Evolutionary conservation across 2,113 vertebrate species (phyloP), one percentile per base, ranked within the genome.

Genomic region (Dicerorhinus sumatrensis): DNA sequence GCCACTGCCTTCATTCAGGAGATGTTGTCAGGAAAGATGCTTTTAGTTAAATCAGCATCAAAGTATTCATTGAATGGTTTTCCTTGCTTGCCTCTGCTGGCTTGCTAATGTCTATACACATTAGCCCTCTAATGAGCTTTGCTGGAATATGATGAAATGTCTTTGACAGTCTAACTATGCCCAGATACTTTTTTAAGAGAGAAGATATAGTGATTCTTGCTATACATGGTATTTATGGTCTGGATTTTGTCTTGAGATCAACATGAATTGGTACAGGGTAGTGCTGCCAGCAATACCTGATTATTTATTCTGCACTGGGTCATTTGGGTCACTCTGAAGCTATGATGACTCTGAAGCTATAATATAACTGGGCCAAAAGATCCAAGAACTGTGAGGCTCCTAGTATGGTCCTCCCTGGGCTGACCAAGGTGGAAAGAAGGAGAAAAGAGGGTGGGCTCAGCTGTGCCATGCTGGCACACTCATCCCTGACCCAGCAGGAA

Each of bases 31-130:
- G 7, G 36, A 80, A 36, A 92, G 33, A n/a, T 54, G 27, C 23
- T 81, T 77, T 96, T 46, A 81, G 51, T 82, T 87, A 75, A 96
- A 63, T 84, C 27, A 91, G n/a, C 62, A 69, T 70, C 36, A 6
- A 54, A 77, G 39, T 60, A 51, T 31, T 85, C 67, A 81, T 63
- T 1, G 20, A 70, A 21, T 56, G 42, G 2, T 39, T 36, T 91
- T 93, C 36, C 54, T 79, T 84, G 77, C 69, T 63, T 77, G 4
- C 69, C 63, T 82, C 7, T 65, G 23, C 58, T 83, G 0, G 92
- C 82, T 73, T 89, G 12, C 46, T 65, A 73, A 58, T 60, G 36
- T 58, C 58, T 84, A 23, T 36, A 31, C 9, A 20, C 10, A 46
- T 72, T 25, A 86, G 20, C 36, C 72, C 20, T 75, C 56, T 51